Conservation (phyloP, 2,797 vertebrate genomes). For the Bovichtus variegatus region DNA sequence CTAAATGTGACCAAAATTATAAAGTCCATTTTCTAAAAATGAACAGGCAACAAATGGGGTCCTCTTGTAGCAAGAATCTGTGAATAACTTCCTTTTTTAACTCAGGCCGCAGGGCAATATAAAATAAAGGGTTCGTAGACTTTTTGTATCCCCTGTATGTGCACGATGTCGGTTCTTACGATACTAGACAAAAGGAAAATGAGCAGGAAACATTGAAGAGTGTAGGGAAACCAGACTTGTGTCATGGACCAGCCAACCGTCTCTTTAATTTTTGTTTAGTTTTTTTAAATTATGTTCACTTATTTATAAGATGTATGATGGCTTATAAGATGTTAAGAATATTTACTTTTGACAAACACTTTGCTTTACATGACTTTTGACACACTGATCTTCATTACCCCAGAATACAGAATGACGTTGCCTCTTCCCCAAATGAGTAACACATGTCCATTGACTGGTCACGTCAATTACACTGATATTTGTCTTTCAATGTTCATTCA, state of each 20-base stretch:
- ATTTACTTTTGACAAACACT: constrained; percentile 26
- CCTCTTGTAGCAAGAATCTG: neutral
- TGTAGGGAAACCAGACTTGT: constrained; percentile 20
- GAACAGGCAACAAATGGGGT: neutral
- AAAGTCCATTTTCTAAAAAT: neutral
- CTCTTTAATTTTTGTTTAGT: constrained; percentile 2
- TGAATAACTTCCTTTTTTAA: neutral
- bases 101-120: neutral
- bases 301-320: constrained; percentile 18
- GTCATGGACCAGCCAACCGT: constrained; percentile 37
- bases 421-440: constrained; percentile 17
- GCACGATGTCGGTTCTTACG: neutral
- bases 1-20: neutral
- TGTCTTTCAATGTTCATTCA: constrained; percentile 41
- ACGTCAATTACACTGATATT: constrained; percentile 16
- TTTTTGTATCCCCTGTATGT: constrained; percentile 11
- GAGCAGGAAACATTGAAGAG: neutral
- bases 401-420: neutral
- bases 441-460: neutral
- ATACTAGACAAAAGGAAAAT: neutral
- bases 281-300: neutral
- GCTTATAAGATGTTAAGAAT: constrained; percentile 21
- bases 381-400: neutral
- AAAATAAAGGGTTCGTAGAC: neutral
- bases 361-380: constrained; percentile 11